A percentile compares a stretch with the other conserved stretches of the same genome.
These are phyloP conservation scores for Glomeris marginata DNA, from an alignment of 2,888 invertebrate species.

Conservation along the genomic window DNA sequence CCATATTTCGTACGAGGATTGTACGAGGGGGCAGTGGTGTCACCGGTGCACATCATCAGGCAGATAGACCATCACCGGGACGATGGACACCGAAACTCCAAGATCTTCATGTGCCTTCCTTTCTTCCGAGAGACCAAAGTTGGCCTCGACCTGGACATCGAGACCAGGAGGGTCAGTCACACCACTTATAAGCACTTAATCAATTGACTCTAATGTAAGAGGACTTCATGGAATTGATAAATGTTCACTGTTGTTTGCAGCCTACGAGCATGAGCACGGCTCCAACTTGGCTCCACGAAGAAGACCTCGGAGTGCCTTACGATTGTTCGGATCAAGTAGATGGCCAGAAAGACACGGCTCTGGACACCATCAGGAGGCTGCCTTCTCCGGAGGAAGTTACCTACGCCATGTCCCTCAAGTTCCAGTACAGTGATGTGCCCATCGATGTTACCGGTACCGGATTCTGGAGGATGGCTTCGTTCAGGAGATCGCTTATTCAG, in stretches of 20 bases:
- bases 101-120: constrained; percentile 65
- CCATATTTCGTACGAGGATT: constrained; percentile 58
- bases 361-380: constrained; percentile 14
- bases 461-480: constrained; percentile 76
- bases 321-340: constrained; percentile 3
- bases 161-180: constrained; percentile 66
- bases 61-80: constrained; percentile 33
- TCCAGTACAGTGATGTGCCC: constrained; percentile 71
- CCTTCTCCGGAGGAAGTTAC: constrained; percentile 24
- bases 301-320: constrained; percentile 14
- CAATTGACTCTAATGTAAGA: neutral
- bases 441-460: constrained; percentile 77
- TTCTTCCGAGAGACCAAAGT: constrained; percentile 53
- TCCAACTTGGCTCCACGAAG: constrained; percentile 17
- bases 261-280: constrained; percentile 21
- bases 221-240: neutral
- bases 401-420: constrained; percentile 29
- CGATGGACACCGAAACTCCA: constrained; percentile 45
- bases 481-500: constrained; percentile 62
- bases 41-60: constrained; percentile 17
- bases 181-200: neutral
- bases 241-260: constrained; percentile 13
- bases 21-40: constrained; percentile 56
- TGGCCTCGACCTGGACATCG: constrained; percentile 64
- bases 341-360: constrained; percentile 4